These are phyloP conservation scores for Acanthosepion esculentum DNA, from an alignment of 2,888 invertebrate species.

Conservation along the genomic window DNA sequence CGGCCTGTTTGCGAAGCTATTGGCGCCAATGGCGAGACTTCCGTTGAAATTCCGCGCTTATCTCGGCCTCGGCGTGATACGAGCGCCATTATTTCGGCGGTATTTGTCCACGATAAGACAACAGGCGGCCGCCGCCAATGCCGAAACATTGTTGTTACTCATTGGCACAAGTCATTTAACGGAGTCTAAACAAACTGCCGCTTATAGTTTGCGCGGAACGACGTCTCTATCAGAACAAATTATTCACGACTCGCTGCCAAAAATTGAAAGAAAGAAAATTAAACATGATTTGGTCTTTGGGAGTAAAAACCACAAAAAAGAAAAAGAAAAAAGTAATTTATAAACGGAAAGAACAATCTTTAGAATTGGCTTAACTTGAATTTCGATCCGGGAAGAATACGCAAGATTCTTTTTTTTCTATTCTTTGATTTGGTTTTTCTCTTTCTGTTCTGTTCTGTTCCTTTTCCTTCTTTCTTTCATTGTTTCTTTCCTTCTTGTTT, in stretches of 20 bases:
- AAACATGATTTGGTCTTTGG: not conserved
- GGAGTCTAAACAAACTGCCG: constrained; percentile 33
- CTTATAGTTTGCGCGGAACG: not conserved
- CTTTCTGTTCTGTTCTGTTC: not conserved
- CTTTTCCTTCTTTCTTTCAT: too few relatives aligned
- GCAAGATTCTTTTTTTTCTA: not conserved
- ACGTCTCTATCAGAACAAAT: constrained; percentile 33
- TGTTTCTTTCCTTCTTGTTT: not conserved
- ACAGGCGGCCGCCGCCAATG: constrained; percentile 33
- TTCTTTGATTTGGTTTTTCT: not conserved
- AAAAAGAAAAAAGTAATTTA: not conserved
- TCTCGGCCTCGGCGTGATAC: constrained; percentile 17
- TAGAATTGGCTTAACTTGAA: not conserved
- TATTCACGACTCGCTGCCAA: constrained; percentile 23
- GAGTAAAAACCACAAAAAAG: not conserved
- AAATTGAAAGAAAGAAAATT: not conserved
- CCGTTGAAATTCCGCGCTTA: not conserved
- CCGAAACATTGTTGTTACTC: not conserved
- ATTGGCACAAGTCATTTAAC: constrained; percentile 20
- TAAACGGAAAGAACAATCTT: not conserved
- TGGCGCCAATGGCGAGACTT: constrained; percentile 23
- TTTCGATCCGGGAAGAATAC: not conserved
- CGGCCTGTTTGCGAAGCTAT: not conserved
- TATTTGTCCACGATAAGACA: constrained; percentile 33
- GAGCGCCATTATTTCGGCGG: not conserved